Percentiles rank a stretch among this genome's conserved stretches.
phyloP scores from a whole-genome alignment of 2,888 invertebrate genomes.

The Pardosa pseudoannulata region DNA sequence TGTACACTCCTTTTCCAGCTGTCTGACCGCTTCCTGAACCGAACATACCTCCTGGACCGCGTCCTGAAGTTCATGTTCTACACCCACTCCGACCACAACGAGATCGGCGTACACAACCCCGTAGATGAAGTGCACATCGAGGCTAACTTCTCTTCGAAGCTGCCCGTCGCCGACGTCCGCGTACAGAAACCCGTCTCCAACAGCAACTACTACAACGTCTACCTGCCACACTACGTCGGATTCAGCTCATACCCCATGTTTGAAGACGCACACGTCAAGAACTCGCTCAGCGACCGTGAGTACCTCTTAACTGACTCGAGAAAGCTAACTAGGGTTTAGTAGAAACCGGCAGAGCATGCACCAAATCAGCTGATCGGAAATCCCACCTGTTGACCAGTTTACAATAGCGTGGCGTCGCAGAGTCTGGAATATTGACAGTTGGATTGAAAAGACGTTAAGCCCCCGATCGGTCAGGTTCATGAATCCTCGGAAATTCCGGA shows the following conservation, averaged over 20 bases:
- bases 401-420: too few relatives aligned
- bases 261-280: constrained; percentile 50
- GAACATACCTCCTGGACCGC: constrained; percentile 34
- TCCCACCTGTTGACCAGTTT: too few relatives aligned
- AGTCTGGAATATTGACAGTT: too few relatives aligned
- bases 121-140: constrained; percentile 46
- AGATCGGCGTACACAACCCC: constrained; percentile 36
- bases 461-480: too few relatives aligned
- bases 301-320: too few relatives aligned
- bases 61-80: constrained; percentile 35
- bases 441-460: too few relatives aligned
- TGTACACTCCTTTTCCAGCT: constrained; percentile 28
- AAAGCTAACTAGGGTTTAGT: too few relatives aligned
- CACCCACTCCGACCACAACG: constrained; percentile 43
- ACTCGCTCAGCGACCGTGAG: constrained; percentile 57
- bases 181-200: constrained; percentile 54
- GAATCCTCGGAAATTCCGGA: too few relatives aligned
- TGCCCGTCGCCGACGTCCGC: constrained; percentile 50
- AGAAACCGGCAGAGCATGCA: too few relatives aligned
- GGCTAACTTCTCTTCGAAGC: constrained; percentile 50
- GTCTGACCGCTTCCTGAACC: constrained; percentile 43
- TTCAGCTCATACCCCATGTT: constrained; percentile 42
- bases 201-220: constrained; percentile 59
- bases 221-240: constrained; percentile 29
- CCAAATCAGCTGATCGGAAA: too few relatives aligned